Evolutionary conservation across 2,888 invertebrate genomes (phyloP), one percentile per base, ranked within the genome.

Genomic region (Linyphia triangularis): DNA sequence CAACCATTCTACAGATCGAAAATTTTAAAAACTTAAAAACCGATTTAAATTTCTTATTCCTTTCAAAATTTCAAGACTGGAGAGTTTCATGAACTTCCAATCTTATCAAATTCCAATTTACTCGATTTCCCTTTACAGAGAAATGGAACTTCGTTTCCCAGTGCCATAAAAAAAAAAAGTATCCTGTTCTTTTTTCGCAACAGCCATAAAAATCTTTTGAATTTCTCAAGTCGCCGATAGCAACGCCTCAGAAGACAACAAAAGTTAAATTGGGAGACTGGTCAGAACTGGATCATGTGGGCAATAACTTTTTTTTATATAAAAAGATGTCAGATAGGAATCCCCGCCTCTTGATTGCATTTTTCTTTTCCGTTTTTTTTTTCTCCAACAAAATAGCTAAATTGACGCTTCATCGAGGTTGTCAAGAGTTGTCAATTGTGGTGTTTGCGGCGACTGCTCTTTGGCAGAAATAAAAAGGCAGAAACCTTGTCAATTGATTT

Each of bases 101-200:
- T n/a, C n/a, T n/a, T n/a, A n/a, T n/a, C n/a, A n/a, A n/a, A n/a
- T n/a, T n/a, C n/a, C n/a, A n/a, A n/a, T n/a, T n/a, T n/a, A n/a
- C n/a, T n/a, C n/a, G n/a, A 30, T 28, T 65, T 13, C 9, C 19
- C 16, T 30, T 63, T 22, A 1, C 13, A 9, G 28, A 28, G 65
- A 65, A 9, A 6, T 33, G 9, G 2, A 69, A 67, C 22, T 16
- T 24, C n/a, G 10, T 10, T 37, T 59, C 19, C 26, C 24, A 24
- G 40, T 7, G 22, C 33, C 13, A 40, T 77, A 24, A 57, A 30
- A 59, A 63, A 28, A 63, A 30, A 59, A 63, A 28, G 24, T 24
- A 73, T 73, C 73, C 73, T 57, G 73, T 73, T 73, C 30, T 73
- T 73, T n/a, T n/a, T 73, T 73, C 73, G 59, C 59, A 59, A 59